Evolutionary conservation across 2,797 vertebrate genomes (phyloP), one percentile per base, ranked within the genome.

Genomic region (Coendou prehensilis): DNA sequence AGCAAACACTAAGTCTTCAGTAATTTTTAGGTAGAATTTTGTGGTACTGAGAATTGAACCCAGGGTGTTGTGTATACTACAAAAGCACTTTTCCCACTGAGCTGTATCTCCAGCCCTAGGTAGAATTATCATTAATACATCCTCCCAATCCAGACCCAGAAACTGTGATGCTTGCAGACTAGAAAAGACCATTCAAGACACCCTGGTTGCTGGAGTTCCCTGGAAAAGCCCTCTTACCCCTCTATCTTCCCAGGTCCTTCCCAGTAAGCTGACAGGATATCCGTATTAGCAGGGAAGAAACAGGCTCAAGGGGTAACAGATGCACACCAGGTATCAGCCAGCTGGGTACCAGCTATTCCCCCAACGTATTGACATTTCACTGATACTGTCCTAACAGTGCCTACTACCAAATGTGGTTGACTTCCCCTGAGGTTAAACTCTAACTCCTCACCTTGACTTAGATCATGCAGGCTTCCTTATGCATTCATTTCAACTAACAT

Each of bases 141-240:
- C 54, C 78, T 94, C 64, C 45, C 71, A 95, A 83, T 3, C 23
- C 64, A 52, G 79, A 91, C 15, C 63, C 56, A 85, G 64, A 89
- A 95, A 96, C 30, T 56, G 41, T 80, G 33, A 91, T 76, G 64
- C 52, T 87, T 56, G n/a, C 54, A 88, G 67, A 81, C 30, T 90
- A 17, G 26, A 61, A 26, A 56, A 95, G 20, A 79, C 47, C 37
- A 61, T 52, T 71, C 33, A 81, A 93, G 56, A 69, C 20, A 59
- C 37, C 41, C 9, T n/a, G 30, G 22, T 93, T 88, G 64, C n/a
- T 50, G 6, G 5, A 87, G 64, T 57, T 79, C 56, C 52, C 3
- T 37, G 59, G 63, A 94, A 91, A 94, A 80, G 61, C 18, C 17
- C 56, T 83, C 78, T 15, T 54, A 50, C 20, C 20, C 26, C 56